Percentiles rank a stretch among this genome's conserved stretches.
Conservation (phyloP, 2,113 vertebrate genomes). For the Hyla sarda region DNA sequence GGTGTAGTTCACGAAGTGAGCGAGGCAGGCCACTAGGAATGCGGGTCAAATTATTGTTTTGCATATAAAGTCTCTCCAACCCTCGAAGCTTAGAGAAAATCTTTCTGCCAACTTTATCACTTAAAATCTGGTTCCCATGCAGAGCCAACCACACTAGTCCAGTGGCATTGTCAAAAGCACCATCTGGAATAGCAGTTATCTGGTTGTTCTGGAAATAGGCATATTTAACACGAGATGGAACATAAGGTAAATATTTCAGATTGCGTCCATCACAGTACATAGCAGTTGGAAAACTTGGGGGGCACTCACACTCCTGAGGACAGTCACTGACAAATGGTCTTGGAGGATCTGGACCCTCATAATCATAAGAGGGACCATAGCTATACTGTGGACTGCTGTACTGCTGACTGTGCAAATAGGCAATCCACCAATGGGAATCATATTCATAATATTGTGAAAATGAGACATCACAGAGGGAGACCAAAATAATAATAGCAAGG, state of each 20-base stretch:
- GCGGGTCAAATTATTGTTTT: slow-evolving; percentile 90
- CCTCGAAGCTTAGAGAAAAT: slow-evolving; percentile 82
- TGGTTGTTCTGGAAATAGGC: slow-evolving; percentile 94
- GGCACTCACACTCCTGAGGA: slow-evolving; percentile 91
- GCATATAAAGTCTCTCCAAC: slow-evolving; percentile 89
- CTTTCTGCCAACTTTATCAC: slow-evolving; percentile 80
- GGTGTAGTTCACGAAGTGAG: slow-evolving; percentile 85
- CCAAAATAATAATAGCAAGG: slow-evolving; percentile 73
- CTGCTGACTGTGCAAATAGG: slow-evolving; percentile 72
- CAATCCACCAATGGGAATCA: slow-evolving; percentile 84
- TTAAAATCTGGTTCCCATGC: slow-evolving; percentile 88
- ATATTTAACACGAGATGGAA: slow-evolving; percentile 91
- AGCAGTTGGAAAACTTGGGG: slow-evolving; percentile 86
- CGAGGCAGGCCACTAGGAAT: slow-evolving; percentile 85
- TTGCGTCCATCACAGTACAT: slow-evolving; percentile 93
- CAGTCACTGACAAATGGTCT: slow-evolving; percentile 74
- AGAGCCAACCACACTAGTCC: slow-evolving; percentile 90
- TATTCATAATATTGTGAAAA: slow-evolving; percentile 73
- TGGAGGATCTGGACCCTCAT: slow-evolving; percentile 65
- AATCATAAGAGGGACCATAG: slow-evolving; percentile 77
- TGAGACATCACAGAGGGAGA: slow-evolving; percentile 70
- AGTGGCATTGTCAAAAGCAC: slow-evolving; percentile 86
- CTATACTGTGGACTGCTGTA: slow-evolving; percentile 66
- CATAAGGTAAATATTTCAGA: slow-evolving; percentile 84
- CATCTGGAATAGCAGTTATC: slow-evolving; percentile 83